Evolutionary conservation across 2,113 vertebrate species (phyloP).

Genomic region (Apus apus): DNA sequence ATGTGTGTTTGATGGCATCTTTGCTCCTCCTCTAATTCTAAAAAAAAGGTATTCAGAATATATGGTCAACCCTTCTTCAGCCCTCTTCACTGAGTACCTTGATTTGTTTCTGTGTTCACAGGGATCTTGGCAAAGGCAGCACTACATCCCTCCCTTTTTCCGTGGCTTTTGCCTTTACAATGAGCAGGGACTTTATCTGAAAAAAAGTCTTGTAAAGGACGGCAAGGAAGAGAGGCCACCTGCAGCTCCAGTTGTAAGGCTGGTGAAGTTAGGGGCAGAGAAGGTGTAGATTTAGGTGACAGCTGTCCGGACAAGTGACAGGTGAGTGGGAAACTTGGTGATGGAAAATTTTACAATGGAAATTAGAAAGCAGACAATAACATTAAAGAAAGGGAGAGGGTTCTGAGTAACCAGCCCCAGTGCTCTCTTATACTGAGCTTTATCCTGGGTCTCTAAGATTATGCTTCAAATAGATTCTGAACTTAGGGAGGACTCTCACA

Average conservation of each 20-base stretch:
- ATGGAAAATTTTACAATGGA: not conserved
- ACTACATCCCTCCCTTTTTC: not conserved
- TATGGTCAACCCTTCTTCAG: not conserved
- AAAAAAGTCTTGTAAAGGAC: not conserved
- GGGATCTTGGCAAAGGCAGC: not conserved
- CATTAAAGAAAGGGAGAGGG: not conserved
- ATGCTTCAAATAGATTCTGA: not conserved
- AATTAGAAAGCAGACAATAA: not conserved
- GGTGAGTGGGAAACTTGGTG: not conserved
- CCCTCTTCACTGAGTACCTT: not conserved
- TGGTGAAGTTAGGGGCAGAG: not conserved
- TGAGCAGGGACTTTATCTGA: not conserved
- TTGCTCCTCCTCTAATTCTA: not conserved
- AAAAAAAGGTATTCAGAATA: not conserved
- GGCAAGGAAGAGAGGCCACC: not conserved
- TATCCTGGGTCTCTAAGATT: not conserved
- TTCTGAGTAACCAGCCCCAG: not conserved
- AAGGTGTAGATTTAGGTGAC: constrained; percentile 7
- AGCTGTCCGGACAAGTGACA: not conserved
- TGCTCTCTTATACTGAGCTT: not conserved
- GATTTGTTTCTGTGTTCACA: not conserved
- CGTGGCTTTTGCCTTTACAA: not conserved
- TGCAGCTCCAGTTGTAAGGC: not conserved
- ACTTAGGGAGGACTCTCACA: not conserved
- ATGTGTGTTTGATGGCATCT: not conserved